Evolutionary conservation across 35 echinoderm and acorn worm genomes (phyloP), one percentile per base, ranked within the genome.

Genomic region (Lytechinus pictus): DNA sequence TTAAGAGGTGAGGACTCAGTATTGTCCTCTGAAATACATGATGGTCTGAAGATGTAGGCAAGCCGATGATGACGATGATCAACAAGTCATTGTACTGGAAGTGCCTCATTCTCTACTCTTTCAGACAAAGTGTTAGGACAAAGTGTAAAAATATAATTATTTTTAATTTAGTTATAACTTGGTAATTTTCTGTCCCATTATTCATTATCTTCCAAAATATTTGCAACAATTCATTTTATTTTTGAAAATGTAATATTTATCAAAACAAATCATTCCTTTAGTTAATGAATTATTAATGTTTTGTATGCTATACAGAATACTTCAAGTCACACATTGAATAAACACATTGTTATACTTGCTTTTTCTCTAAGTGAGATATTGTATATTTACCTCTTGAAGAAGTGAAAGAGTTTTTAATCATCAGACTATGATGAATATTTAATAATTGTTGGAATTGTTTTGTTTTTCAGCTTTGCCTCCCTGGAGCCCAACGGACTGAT

Each of bases 401-500:
- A 44, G 33, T 44, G 33, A 44, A 44, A 44, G 33, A 44, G 33
- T 44, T 44, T 44, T 44, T 2, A 44, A 44, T 44, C 33, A 44
- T 44, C 33, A 44, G 33, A 44, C 33, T 44, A 79, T 79, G 19
- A 24, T n/a, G 66, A 79, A 79, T 79, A n/a, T 79, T n/a, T 24
- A 16, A 0, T 79, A 19, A 71, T 71, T 14, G 14, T 24, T 79
- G 16, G 14, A 79, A 79, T n/a, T 4, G 1, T 92, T 33, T 95
- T 16, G 54, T 60, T 57, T 95, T 95, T 6, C 96, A 99, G 98
- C 94, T 99, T 99, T 97, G 97, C 97, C 79, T 98, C 98, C 86
- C 89, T 96, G 95, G 95, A 96, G 95, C 95, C 96, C 79, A 99
- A 99, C 97, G 98, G 97, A 90, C 95, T 97, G 93, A 97, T 99